Conservation (phyloP, 2,797 vertebrate genomes). For the Serranus cabrilla region DNA sequence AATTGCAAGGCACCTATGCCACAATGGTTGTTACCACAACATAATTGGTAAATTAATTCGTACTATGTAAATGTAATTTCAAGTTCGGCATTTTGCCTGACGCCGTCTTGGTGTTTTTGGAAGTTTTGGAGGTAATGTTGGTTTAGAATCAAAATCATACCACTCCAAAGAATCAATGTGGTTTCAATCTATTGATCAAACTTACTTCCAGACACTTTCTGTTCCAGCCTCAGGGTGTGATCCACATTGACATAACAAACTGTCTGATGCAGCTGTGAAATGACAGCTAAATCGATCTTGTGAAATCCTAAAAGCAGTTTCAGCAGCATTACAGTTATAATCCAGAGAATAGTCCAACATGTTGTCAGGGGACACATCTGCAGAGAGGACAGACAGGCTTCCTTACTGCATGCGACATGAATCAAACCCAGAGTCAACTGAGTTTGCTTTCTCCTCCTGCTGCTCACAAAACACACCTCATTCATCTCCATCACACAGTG, state of each 20-base stretch:
- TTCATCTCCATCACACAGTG: slow-evolving; percentile 10
- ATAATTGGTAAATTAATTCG: too few relatives aligned
- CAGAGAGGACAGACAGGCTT: slow-evolving; percentile 16
- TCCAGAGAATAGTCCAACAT: background rate
- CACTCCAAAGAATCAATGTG: too few relatives aligned
- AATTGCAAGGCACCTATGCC: too few relatives aligned
- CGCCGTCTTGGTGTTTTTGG: too few relatives aligned
- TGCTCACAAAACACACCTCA: slow-evolving; percentile 9
- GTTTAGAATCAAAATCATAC: too few relatives aligned
- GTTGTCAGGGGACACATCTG: slow-evolving; percentile 15
- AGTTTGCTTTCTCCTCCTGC: slow-evolving; percentile 8
- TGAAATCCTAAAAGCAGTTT: background rate
- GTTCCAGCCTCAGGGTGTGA: background rate
- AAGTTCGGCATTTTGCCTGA: too few relatives aligned
- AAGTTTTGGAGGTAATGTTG: too few relatives aligned
- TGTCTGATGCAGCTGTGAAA: background rate
- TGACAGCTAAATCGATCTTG: background rate
- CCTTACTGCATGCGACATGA: background rate
- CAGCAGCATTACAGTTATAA: background rate
- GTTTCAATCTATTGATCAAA: background rate
- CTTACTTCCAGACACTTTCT: background rate
- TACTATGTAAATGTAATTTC: too few relatives aligned
- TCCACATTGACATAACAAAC: slow-evolving; percentile 1
- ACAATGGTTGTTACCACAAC: too few relatives aligned
- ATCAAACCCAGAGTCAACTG: background rate